Percentiles rank a stretch among this genome's conserved stretches.
These are phyloP conservation scores for Aleiodes sp. DNA, from an alignment of 1,140 invertebrate genomes.

Conservation along the genomic window DNA sequence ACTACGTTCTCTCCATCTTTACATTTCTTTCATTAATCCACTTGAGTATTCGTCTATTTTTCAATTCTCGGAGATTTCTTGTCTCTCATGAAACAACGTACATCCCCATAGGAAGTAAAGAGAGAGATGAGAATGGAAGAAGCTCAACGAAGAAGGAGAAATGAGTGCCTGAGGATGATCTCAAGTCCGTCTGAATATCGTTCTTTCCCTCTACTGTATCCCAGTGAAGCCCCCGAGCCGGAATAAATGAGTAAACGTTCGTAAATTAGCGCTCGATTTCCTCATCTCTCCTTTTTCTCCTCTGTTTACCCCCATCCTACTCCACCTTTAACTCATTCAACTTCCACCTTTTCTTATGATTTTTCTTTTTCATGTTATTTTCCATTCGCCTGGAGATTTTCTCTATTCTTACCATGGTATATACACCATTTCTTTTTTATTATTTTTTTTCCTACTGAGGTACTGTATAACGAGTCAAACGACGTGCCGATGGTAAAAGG, in stretches of 20 bases:
- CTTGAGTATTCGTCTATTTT: neutral
- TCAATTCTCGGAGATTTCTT: neutral
- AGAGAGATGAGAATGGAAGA: neutral
- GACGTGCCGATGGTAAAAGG: constrained; percentile 11
- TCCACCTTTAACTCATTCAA: constrained; percentile 16
- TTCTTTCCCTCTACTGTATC: neutral
- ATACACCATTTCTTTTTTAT: no score
- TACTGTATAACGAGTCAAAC: constrained; percentile 11
- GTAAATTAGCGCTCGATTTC: constrained; percentile 31
- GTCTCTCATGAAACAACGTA: neutral
- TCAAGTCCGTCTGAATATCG: constrained; percentile 15
- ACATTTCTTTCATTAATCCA: neutral
- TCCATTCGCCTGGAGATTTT: constrained; percentile 8
- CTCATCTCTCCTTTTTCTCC: neutral
- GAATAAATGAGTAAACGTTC: constrained; percentile 34
- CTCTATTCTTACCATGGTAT: constrained; percentile 4
- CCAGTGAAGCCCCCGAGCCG: constrained; percentile 13
- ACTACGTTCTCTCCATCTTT: no score
- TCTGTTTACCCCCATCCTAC: constrained; percentile 7
- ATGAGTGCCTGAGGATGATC: constrained; percentile 13
- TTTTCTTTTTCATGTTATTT: constrained; percentile 22
- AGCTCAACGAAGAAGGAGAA: neutral
- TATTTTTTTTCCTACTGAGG: constrained; percentile 1
- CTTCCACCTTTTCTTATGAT: constrained; percentile 20
- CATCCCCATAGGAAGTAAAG: neutral